Evolutionary conservation across 2,113 vertebrate species (phyloP).

Genomic region (Hydropotes inermis): DNA sequence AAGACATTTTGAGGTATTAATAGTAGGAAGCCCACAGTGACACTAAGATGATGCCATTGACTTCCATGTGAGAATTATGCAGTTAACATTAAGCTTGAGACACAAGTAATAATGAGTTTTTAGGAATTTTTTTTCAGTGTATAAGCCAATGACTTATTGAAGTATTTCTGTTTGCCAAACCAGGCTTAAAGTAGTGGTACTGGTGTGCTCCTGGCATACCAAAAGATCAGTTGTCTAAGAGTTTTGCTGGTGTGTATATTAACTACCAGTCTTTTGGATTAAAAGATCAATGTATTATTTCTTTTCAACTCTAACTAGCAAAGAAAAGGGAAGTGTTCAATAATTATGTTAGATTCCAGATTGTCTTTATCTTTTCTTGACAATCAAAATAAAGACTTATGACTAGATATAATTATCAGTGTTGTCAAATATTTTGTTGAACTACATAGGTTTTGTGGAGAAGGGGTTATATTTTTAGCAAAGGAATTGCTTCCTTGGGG

Average conservation of each 20-base stretch:
- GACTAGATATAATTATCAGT: neutral
- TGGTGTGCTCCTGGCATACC: neutral
- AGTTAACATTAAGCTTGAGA: neutral
- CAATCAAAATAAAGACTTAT: constrained; percentile 20
- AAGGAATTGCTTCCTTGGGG: constrained; percentile 25
- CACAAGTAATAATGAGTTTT: neutral
- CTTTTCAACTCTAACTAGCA: neutral
- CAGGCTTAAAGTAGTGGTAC: neutral
- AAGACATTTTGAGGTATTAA: neutral
- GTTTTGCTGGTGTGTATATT: neutral
- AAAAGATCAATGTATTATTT: neutral
- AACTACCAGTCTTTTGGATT: neutral
- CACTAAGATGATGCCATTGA: neutral
- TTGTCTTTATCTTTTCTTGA: neutral
- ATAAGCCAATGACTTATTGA: neutral
- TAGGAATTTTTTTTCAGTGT: neutral
- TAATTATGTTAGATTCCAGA: neutral
- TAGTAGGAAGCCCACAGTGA: neutral
- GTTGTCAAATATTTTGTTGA: constrained; percentile 1
- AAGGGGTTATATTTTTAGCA: constrained; percentile 49
- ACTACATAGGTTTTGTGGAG: neutral
- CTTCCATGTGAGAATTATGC: neutral
- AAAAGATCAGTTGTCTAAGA: neutral
- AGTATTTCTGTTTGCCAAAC: neutral
- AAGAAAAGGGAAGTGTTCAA: neutral